A percentile compares a stretch with the other conserved stretches of the same genome.
Evolutionary conservation across 1,140 invertebrate species (phyloP).

Genomic region (Drosophila guanche): DNA sequence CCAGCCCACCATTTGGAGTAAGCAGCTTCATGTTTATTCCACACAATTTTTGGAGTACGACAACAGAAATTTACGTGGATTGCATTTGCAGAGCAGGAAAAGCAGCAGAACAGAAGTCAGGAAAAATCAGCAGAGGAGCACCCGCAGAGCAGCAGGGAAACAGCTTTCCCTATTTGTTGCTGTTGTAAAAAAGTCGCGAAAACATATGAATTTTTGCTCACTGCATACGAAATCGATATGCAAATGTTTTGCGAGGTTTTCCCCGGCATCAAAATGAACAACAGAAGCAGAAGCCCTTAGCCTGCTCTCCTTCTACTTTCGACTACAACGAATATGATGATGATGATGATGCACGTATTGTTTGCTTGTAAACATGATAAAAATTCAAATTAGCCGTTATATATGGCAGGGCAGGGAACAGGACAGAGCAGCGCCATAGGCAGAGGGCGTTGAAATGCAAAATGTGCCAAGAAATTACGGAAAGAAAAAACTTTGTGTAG

Average conservation of each 20-base stretch:
- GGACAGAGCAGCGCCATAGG: slow-evolving; percentile 4
- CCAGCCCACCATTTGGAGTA: slow-evolving; percentile 23
- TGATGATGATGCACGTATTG: slow-evolving; percentile 80
- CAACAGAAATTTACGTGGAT: slow-evolving; percentile 37
- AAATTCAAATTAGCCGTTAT: slow-evolving; percentile 82
- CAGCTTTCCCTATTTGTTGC: background rate
- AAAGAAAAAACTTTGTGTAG: slow-evolving; percentile 32
- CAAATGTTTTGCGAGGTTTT: slow-evolving; percentile 73
- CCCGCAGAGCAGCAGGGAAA: background rate
- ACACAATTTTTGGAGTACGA: slow-evolving; percentile 51
- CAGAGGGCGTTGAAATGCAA: slow-evolving; percentile 64
- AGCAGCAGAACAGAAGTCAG: background rate
- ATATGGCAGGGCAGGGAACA: slow-evolving; percentile 41
- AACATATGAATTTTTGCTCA: slow-evolving; percentile 56
- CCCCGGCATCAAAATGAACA: slow-evolving; percentile 40
- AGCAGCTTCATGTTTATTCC: slow-evolving; percentile 76
- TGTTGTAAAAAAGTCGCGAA: slow-evolving; percentile 14
- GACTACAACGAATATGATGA: slow-evolving; percentile 5
- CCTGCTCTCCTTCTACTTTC: slow-evolving; percentile 20
- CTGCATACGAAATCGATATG: slow-evolving; percentile 82
- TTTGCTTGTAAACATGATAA: slow-evolving; percentile 83
- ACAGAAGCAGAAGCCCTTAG: slow-evolving; percentile 5
- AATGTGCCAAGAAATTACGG: slow-evolving; percentile 76
- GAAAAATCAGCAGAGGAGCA: no score
- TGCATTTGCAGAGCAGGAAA: slow-evolving; percentile 52